phyloP scores from a whole-genome alignment of 2,888 invertebrate genomes.

The Gerris lacustris region DNA sequence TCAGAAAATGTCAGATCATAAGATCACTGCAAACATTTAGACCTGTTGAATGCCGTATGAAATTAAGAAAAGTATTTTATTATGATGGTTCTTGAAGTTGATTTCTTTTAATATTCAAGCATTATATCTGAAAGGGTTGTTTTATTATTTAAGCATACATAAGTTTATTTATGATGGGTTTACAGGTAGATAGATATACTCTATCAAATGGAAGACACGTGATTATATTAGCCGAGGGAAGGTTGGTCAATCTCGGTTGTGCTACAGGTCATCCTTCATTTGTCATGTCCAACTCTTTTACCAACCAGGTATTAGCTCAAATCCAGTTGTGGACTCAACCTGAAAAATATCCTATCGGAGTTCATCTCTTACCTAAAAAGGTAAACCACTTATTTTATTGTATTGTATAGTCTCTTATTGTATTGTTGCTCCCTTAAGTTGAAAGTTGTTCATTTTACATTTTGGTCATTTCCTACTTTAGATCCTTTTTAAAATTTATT shows the following conservation, averaged over 20 bases:
- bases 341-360: slow-evolving; percentile 69
- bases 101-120: slow-evolving; percentile 5
- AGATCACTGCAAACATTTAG: too few species aligned
- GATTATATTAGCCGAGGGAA: slow-evolving; percentile 88
- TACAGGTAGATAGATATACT: slow-evolving; percentile 69
- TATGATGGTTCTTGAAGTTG: not conserved
- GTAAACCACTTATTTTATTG: slow-evolving; percentile 35
- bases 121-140: not conserved
- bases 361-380: slow-evolving; percentile 88
- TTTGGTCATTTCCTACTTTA: too few species aligned
- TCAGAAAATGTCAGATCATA: too few species aligned
- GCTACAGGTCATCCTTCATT: slow-evolving; percentile 98
- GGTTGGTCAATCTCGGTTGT: slow-evolving; percentile 95
- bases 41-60: too few species aligned
- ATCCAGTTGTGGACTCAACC: slow-evolving; percentile 94
- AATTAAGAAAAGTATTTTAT: too few species aligned
- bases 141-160: too few species aligned
- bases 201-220: slow-evolving; percentile 82
- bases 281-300: slow-evolving; percentile 99
- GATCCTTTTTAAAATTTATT: too few species aligned
- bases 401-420: slow-evolving; percentile 10
- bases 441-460: too few species aligned
- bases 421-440: not conserved
- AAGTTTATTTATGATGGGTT: too few species aligned
- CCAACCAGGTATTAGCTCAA: slow-evolving; percentile 97